Evolutionary conservation across 2,113 vertebrate genomes (phyloP), one percentile per base, ranked within the genome.

Genomic region (Cochlearius cochlearius): DNA sequence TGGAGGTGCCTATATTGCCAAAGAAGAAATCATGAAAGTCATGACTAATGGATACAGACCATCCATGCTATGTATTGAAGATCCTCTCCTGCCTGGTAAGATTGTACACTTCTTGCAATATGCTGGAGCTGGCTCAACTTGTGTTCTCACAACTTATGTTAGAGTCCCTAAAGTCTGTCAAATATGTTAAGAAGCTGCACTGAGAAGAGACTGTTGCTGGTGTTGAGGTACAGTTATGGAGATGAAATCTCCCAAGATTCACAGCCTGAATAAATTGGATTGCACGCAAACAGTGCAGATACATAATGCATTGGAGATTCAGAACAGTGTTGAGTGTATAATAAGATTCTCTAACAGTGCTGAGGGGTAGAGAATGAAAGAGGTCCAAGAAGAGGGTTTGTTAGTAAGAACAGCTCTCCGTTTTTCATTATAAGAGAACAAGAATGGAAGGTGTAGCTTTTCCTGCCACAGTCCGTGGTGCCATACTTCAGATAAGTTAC

Each of bases 51-150:
- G 99, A 38, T 99, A 99, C 97, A 98, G 99, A 86, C 99, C 99
- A 25, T 99, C 99, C 52, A 99, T 99, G 99, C 98, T 99, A 63
- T 99, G 99, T 98, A 99, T 99, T 39, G 99, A 99, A 96, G 99
- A 99, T 97, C 99, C 99, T n/a, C 97, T 99, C 58, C 98, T 99
- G 96, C 99, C 99, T 95, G 99, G 99, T 99, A 97, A 98, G 98
- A 80, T 49, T 77, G 59, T 49, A 41, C 26, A 36, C 58, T 94
- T 81, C 29, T 90, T 92, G 69, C 26, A 71, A 0, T 87, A 62
- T 52, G 86, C 13, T 4, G 9, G 68, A 76, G 22, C 43, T 87
- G 38, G 16, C 76, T 92, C 43, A 36, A 17, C 56, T 81, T 75
- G 49, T 87, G 58, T 73, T 80, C 34, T 76, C 45, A 22, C 10